These are phyloP conservation scores for Ictalurus punctatus DNA, from an alignment of 2,113 vertebrate species.

Conservation along the genomic window DNA sequence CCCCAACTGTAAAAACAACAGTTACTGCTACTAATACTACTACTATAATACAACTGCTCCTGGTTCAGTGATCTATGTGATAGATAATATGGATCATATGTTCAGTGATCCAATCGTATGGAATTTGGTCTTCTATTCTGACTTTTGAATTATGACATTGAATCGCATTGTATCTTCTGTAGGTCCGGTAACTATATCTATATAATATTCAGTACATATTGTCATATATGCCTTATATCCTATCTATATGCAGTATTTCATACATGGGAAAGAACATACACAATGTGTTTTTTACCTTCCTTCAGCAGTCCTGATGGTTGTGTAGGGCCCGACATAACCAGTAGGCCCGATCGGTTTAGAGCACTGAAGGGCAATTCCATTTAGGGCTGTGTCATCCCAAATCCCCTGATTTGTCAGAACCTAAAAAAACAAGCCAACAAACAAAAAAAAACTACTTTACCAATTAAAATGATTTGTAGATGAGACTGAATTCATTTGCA, in stretches of 20 bases:
- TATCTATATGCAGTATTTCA: neutral
- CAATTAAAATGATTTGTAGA: neutral
- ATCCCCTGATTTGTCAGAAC: neutral
- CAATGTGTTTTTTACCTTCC: neutral
- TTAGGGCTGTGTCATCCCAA: slow-evolving; percentile 18
- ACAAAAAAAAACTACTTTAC: neutral
- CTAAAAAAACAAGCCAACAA: neutral
- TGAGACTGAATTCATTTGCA: neutral
- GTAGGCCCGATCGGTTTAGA: no score
- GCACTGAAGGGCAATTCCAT: slow-evolving; percentile 18
- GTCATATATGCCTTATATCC: neutral
- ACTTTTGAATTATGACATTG: neutral
- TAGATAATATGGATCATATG: no score
- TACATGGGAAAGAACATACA: neutral
- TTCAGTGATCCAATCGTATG: no score
- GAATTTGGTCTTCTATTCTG: neutral
- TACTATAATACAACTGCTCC: no score
- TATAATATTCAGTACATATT: neutral
- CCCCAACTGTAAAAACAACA: neutral
- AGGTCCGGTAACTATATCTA: neutral
- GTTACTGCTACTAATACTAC: neutral
- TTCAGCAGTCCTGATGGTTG: neutral
- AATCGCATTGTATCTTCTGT: neutral
- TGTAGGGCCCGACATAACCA: neutral
- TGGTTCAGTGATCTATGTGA: no score